Evolutionary conservation across 37 sponge, comb jelly and placozoan genomes (phyloP).

Genomic region (Hormiphora californensis): DNA sequence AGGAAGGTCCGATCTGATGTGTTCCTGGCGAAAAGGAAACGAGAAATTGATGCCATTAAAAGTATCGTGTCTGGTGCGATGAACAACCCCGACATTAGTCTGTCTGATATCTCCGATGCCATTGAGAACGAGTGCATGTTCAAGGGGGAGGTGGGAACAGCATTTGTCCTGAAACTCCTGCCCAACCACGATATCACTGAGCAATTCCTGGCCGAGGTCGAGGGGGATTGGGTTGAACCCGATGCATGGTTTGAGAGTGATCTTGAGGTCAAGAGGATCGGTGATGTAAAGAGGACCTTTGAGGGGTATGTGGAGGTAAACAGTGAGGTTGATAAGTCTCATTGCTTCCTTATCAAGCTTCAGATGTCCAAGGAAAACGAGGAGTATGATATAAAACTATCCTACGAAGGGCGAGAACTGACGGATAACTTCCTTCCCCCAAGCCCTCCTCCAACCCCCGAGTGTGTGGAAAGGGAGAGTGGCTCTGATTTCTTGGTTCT

Average conservation of each 20-base stretch:
- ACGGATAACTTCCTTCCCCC: not conserved
- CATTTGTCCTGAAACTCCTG: not conserved
- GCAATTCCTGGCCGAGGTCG: not conserved
- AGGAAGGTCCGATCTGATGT: not conserved
- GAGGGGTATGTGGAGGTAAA: not conserved
- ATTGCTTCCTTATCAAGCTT: conserved; percentile 37
- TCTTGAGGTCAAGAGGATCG: not conserved
- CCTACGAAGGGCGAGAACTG: not conserved
- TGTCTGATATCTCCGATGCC: not conserved
- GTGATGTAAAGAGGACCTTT: not conserved
- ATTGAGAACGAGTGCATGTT: conserved; percentile 42
- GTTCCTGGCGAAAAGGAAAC: not conserved
- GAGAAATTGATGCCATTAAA: not conserved
- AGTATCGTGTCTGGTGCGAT: not conserved
- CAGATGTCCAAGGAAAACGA: not conserved
- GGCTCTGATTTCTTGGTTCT: not conserved
- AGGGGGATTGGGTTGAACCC: not conserved
- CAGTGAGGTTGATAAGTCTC: not conserved
- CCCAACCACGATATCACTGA: not conserved
- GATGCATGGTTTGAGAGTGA: not conserved
- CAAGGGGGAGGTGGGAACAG: not conserved
- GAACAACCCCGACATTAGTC: not conserved
- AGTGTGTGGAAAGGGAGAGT: not conserved
- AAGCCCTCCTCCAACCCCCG: not conserved
- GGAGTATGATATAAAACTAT: not conserved